These are phyloP conservation scores for Canis aureus DNA, from an alignment of 2,113 vertebrate species.

Conservation along the genomic window DNA sequence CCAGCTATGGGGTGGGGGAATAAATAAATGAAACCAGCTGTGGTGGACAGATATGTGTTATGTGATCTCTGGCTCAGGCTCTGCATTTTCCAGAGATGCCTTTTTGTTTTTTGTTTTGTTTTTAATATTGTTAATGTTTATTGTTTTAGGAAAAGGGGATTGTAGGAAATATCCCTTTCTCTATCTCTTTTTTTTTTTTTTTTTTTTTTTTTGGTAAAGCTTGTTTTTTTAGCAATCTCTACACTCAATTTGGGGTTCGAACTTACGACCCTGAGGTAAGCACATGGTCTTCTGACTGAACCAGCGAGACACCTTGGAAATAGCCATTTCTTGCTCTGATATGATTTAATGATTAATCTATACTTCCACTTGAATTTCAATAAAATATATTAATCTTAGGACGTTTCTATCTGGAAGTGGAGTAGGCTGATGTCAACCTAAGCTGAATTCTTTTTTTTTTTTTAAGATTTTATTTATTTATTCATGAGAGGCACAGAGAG, in stretches of 20 bases:
- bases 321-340: neutral
- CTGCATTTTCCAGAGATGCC: neutral
- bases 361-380: constrained; percentile 15
- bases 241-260: neutral
- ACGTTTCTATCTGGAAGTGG: neutral
- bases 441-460: neutral
- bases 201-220: neutral
- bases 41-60: neutral
- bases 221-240: neutral
- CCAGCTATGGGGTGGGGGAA: neutral
- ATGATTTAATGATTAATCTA: neutral
- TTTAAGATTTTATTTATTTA: no score
- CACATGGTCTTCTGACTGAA: neutral
- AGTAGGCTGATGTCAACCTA: neutral
- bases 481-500: no score
- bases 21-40: no score
- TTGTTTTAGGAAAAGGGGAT: neutral
- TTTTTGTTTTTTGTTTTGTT: neutral
- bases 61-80: neutral
- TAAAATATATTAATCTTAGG: neutral
- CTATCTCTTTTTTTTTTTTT: no score
- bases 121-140: neutral
- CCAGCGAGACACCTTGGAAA: neutral
- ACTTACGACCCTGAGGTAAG: neutral
- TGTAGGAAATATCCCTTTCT: neutral